Percentiles rank a stretch among this genome's conserved stretches.
phyloP scores from a whole-genome alignment of 2,888 invertebrate genomes.

The Elmis aenea region DNA sequence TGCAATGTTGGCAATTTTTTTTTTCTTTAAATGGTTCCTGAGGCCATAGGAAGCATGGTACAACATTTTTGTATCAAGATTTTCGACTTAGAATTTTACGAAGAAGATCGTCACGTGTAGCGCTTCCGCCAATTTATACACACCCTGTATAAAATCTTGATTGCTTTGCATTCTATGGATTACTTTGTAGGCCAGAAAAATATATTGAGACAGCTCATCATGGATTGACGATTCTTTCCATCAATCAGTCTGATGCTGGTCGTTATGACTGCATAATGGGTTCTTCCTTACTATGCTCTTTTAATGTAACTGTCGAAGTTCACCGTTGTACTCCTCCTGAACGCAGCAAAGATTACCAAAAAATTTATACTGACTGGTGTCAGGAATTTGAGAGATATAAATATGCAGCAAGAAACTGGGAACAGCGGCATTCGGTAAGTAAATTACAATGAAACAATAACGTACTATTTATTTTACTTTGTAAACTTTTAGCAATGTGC shows the following conservation, averaged over 20 bases:
- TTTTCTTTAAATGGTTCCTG: too few relatives aligned
- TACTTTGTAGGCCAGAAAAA: constrained; percentile 70
- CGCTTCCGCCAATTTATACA: too few relatives aligned
- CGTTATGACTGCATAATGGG: constrained; percentile 89
- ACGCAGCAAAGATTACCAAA: constrained; percentile 87
- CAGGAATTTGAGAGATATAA: constrained; percentile 97
- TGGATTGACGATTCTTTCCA: constrained; percentile 83
- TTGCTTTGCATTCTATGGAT: not conserved
- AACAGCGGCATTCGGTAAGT: constrained; percentile 86
- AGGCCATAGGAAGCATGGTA: too few relatives aligned
- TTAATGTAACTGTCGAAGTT: constrained; percentile 90
- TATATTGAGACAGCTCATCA: constrained; percentile 91
- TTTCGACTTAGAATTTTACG: too few relatives aligned
- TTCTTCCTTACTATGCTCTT: constrained; percentile 79
- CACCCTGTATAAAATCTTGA: not conserved
- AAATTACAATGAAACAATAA: constrained; percentile 2
- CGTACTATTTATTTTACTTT: too few relatives aligned
- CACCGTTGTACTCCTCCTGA: constrained; percentile 87
- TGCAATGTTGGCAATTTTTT: too few relatives aligned
- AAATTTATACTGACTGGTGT: constrained; percentile 97
- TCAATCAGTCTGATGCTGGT: constrained; percentile 83
- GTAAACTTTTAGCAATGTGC: constrained; percentile 74
- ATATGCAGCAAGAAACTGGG: constrained; percentile 93
- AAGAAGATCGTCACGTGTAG: too few relatives aligned
- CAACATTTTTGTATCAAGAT: too few relatives aligned